Evolutionary conservation across 2,113 vertebrate species (phyloP).

Genomic region (Pseudorasbora parva): DNA sequence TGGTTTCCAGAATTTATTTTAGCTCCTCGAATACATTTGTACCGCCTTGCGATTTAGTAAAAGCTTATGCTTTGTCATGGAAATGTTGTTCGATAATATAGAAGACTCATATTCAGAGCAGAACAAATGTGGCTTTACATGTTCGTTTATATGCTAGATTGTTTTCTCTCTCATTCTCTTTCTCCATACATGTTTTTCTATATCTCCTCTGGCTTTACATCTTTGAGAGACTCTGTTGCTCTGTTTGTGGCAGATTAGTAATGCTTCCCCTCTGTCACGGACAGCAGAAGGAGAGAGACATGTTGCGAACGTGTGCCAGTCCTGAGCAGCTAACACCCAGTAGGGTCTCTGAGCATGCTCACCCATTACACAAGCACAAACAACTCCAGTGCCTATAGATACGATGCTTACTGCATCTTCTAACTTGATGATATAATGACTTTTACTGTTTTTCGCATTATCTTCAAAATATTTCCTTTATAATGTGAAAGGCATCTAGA

Average conservation of each 20-base stretch:
- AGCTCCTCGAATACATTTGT: neutral
- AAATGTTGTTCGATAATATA: neutral
- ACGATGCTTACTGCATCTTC: neutral
- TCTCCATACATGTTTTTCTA: slow-evolving; percentile 27
- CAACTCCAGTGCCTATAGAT: slow-evolving; percentile 18
- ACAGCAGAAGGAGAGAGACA: slow-evolving; percentile 60
- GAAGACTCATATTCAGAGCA: slow-evolving; percentile 21
- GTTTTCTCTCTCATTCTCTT: neutral
- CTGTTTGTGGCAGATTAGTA: slow-evolving; percentile 53
- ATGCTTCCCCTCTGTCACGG: slow-evolving; percentile 58
- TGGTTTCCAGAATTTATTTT: slow-evolving; percentile 8
- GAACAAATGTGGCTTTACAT: slow-evolving; percentile 28
- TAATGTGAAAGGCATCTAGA: neutral
- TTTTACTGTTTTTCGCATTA: neutral
- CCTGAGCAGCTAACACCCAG: slow-evolving; percentile 55
- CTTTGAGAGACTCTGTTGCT: neutral
- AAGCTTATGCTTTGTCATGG: slow-evolving; percentile 28
- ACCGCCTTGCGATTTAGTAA: neutral
- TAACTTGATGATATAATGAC: slow-evolving; percentile 5
- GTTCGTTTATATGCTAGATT: neutral
- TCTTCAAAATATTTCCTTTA: neutral
- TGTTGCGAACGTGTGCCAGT: slow-evolving; percentile 51
- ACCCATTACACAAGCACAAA: slow-evolving; percentile 50
- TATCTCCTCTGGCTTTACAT: neutral
- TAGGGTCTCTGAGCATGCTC: slow-evolving; percentile 50